Conservation (phyloP, 2,888 invertebrate species). For the Nemoura dubitans region DNA sequence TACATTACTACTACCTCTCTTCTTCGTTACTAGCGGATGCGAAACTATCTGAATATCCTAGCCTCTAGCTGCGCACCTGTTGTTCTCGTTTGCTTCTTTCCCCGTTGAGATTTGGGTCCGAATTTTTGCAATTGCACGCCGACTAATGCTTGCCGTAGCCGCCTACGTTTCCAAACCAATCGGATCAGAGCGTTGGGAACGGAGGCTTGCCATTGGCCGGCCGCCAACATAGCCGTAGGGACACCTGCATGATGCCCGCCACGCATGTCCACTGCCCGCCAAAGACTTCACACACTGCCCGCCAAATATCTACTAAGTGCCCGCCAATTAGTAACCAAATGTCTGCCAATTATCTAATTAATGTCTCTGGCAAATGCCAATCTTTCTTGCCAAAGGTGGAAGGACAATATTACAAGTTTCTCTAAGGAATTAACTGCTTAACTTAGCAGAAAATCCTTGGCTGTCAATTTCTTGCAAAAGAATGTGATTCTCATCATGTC, state of each 20-base stretch:
- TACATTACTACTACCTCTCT: background rate
- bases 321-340: too few relatives aligned
- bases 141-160: background rate
- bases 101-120: background rate
- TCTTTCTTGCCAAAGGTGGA: too few relatives aligned
- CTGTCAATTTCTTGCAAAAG: too few relatives aligned
- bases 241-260: background rate
- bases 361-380: too few relatives aligned
- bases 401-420: too few relatives aligned
- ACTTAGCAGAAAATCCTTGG: too few relatives aligned
- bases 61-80: background rate
- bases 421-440: too few relatives aligned
- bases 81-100: background rate
- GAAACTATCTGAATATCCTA: background rate
- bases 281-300: background rate
- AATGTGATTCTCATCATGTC: too few relatives aligned
- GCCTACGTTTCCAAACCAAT: background rate
- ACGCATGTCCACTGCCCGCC: background rate
- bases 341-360: too few relatives aligned
- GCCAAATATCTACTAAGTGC: too few relatives aligned
- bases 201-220: background rate
- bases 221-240: background rate
- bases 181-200: background rate
- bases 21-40: conserved; percentile 47
- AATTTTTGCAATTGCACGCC: background rate